Base-by-base conservation (phyloP, 2,113 vertebrate genomes). In the Elachura formosa region DNA sequence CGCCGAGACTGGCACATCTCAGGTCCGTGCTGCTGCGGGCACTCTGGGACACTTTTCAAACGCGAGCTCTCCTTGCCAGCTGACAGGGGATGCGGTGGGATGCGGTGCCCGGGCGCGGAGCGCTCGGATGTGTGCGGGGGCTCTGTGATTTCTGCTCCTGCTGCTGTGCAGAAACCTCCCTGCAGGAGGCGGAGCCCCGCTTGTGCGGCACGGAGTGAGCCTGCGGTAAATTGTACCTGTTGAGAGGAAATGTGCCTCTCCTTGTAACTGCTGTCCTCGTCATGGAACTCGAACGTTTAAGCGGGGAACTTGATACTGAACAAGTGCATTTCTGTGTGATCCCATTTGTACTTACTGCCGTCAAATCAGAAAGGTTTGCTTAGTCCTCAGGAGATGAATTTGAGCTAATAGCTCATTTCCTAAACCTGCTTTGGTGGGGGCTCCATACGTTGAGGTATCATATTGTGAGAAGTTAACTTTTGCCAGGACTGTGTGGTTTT, bases 101-200 rank as follows among this genome's bases (percentile, higher is more conserved):
- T 19, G 78, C 31, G 56, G 14, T 63, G 64, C 23, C 46, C 0
- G 1, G 55, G 51, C 16, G 22, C 1, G 56, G 67, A 24, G 10
- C 16, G 0, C 19, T 28, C 0, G 5, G 66, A 8, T 1, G 1
- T 0, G 26, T 1, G 26, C 3, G 23, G 20, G 12, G 14, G 7
- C 23, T 16, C 19, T 17, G 40, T 1, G 4, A 33, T 40, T 73
- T 64, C 75, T 36, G 36, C 71, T 64, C 12, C 78, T 38, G 28
- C 20, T 69, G 4, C 4, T 1, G 34, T 15, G 9, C 17, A 6
- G 33, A 48, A 81, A 24, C 6, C 33, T 38, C 14, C 4, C 14
- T 14, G 49, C 14, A n/a, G 63, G 24, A 93, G 75, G 26, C 11
- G 31, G 28, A 79, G 40, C 38, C n/a, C 11, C 19, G 0, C 8